Percentiles rank a stretch among this genome's conserved stretches.
Conservation (phyloP, 2,888 invertebrate genomes). For the Acrobasis repandana region DNA sequence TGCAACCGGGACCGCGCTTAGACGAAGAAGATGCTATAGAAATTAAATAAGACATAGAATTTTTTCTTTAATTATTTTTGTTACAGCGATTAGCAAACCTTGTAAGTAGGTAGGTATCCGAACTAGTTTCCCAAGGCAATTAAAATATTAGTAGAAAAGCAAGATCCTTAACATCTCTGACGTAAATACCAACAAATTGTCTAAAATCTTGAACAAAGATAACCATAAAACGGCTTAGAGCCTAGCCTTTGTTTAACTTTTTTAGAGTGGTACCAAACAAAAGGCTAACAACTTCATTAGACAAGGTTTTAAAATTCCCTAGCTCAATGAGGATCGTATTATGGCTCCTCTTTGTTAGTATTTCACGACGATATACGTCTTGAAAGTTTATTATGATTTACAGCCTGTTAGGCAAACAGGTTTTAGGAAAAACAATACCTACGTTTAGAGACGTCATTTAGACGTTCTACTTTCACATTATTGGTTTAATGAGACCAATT, state of each 20-base stretch:
- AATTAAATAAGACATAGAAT: too few relatives aligned
- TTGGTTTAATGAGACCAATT: too few relatives aligned
- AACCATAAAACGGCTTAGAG: slow-evolving; percentile 1
- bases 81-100: neutral
- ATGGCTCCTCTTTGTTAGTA: slow-evolving; percentile 1
- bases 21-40: too few relatives aligned
- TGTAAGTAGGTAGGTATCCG: neutral
- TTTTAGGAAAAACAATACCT: neutral
- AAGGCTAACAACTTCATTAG: neutral
- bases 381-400: neutral
- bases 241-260: neutral
- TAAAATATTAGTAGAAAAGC: neutral
- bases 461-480: too few relatives aligned
- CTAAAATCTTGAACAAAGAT: slow-evolving; percentile 7
- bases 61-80: neutral
- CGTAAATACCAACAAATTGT: neutral
- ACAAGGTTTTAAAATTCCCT: slow-evolving; percentile 14
- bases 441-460: too few relatives aligned
- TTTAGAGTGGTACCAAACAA: slow-evolving; percentile 4
- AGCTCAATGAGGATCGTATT: neutral
- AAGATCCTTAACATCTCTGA: too few relatives aligned
- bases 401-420: neutral
- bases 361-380: neutral
- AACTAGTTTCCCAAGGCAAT: slow-evolving; percentile 1
- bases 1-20: too few relatives aligned